Conservation (phyloP, 1,140 invertebrate genomes). For the Bombus balteatus region DNA sequence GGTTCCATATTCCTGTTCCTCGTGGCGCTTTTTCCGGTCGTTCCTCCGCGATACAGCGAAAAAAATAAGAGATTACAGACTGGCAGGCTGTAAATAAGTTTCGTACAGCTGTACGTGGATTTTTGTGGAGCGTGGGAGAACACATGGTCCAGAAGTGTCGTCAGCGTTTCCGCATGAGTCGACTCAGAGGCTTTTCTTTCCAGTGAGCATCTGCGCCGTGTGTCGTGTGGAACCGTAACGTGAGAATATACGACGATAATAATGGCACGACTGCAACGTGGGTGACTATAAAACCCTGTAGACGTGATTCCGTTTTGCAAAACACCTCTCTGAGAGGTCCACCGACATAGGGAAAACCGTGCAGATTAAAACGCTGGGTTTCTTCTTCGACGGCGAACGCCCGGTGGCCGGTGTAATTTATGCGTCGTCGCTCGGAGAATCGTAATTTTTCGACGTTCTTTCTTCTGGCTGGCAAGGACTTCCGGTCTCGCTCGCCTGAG, state of each 20-base stretch:
- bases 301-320: conserved; percentile 7
- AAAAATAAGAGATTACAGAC: background rate
- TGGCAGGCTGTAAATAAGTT: conserved; percentile 38
- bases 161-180: conserved; percentile 34
- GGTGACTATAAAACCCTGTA: conserved; percentile 58
- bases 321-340: conserved; percentile 25
- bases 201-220: conserved; percentile 35
- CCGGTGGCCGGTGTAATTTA: conserved; percentile 23
- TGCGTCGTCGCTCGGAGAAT: background rate
- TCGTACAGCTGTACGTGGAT: conserved; percentile 68
- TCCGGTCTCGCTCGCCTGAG: background rate
- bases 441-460: background rate
- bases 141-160: conserved; percentile 21
- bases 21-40: background rate
- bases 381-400: background rate
- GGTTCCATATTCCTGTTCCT: background rate
- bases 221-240: conserved; percentile 33
- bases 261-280: conserved; percentile 45
- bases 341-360: background rate
- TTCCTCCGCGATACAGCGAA: background rate
- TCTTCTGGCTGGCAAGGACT: background rate
- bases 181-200: conserved; percentile 18
- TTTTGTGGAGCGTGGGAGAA: conserved; percentile 74
- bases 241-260: conserved; percentile 54
- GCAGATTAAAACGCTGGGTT: background rate